phyloP scores from a whole-genome alignment of 2,113 vertebrate species.

The Dicaeum eximium region DNA sequence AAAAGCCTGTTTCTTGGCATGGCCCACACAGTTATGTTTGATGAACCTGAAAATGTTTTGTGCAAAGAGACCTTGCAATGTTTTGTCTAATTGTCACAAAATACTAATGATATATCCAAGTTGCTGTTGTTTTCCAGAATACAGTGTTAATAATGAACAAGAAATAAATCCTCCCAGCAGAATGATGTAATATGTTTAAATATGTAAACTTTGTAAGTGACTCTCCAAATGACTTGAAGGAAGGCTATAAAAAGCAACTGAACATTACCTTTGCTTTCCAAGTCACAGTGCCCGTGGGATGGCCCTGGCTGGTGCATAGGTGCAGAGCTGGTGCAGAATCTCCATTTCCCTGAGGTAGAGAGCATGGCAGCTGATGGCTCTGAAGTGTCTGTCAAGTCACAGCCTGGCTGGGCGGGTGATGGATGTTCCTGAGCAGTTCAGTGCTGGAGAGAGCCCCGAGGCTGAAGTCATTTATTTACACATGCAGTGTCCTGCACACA shows the following conservation, averaged over 20 bases:
- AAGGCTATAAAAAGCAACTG: background rate
- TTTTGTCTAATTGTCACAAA: slow-evolving; percentile 50
- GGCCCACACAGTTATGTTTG: slow-evolving; percentile 28
- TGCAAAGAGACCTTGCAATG: background rate
- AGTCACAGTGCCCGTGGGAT: accelerated
- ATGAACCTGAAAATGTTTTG: slow-evolving; percentile 31
- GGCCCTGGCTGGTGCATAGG: background rate
- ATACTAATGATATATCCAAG: slow-evolving; percentile 6
- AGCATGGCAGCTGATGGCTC: background rate
- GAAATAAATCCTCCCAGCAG: background rate
- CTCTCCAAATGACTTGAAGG: background rate
- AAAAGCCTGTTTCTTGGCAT: background rate
- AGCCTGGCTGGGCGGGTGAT: background rate
- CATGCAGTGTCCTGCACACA: accelerated
- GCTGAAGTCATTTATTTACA: slow-evolving; percentile 16
- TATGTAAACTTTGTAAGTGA: slow-evolving; percentile 25
- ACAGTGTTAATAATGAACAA: background rate
- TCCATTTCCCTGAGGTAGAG: background rate
- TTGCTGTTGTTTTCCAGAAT: slow-evolving; percentile 22
- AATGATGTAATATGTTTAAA: slow-evolving; percentile 39
- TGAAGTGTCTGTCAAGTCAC: background rate
- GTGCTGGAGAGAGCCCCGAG: background rate
- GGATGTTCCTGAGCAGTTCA: background rate
- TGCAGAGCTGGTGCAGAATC: background rate
- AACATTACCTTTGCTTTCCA: background rate